A percentile compares a stretch with the other conserved stretches of the same genome.
Evolutionary conservation across 2,888 invertebrate genomes (phyloP).

Genomic region (Smittia aterrima): DNA sequence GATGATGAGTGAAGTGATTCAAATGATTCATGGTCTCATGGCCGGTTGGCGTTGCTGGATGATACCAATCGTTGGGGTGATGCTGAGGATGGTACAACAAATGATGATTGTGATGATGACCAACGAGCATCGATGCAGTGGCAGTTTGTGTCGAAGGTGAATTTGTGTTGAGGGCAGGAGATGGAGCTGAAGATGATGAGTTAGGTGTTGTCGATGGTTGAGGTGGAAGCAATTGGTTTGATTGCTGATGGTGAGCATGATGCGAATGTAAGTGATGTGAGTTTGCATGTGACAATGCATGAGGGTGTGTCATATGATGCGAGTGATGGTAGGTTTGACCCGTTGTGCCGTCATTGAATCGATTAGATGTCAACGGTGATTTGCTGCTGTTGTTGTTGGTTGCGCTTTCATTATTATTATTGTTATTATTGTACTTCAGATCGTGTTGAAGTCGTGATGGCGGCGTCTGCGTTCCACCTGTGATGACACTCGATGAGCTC

Average conservation of each 20-base stretch:
- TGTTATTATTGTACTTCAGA: conserved; percentile 43
- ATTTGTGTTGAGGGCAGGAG: conserved; percentile 23
- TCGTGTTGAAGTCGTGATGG: conserved; percentile 46
- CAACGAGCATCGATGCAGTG: conserved; percentile 16
- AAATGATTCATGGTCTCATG: conserved; percentile 54
- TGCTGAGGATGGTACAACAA: conserved; percentile 20
- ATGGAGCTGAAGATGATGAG: conserved; percentile 31
- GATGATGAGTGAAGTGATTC: conserved; percentile 61
- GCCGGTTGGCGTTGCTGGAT: conserved; percentile 50
- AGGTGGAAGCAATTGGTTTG: conserved; percentile 5
- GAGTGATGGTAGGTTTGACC: conserved; percentile 49
- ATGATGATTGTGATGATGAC: conserved; percentile 27
- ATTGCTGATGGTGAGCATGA: conserved; percentile 49
- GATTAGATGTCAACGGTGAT: conserved; percentile 45
- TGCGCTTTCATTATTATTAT: conserved; percentile 40
- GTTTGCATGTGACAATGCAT: conserved; percentile 32
- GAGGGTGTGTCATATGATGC: conserved; percentile 29
- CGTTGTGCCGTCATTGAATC: conserved; percentile 45
- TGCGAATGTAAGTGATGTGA: conserved; percentile 51
- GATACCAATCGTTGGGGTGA: conserved; percentile 51
- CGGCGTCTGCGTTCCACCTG: conserved; percentile 54
- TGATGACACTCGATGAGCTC: conserved; percentile 65
- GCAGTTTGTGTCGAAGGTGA: conserved; percentile 28
- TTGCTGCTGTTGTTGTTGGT: conserved; percentile 45
- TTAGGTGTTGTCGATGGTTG: conserved; percentile 31